Evolutionary conservation across 2,113 vertebrate genomes (phyloP), one percentile per base, ranked within the genome.

Genomic region (Tachysurus vachellii): DNA sequence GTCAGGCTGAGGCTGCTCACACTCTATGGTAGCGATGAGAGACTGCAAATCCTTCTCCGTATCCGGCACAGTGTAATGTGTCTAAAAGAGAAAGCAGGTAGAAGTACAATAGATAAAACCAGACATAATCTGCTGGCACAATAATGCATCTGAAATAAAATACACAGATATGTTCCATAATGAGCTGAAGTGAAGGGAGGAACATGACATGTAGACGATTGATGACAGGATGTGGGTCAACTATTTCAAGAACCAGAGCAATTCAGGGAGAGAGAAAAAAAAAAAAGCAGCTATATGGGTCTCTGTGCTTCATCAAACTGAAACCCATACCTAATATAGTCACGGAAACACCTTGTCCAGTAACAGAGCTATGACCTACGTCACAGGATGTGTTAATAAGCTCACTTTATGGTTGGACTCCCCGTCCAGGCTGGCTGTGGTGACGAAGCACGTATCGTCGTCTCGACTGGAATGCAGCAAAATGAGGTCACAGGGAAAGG

Each of bases 361-460:
- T 26, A 42, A 23, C 4, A 3, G 31, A 64, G 10, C 7, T 47
- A 23, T 28, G 17, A 42, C 17, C 31, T 42, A 36, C 1, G 56
- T 81, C 57, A 57, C 8, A 4, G 13, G 85, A 89, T 5, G 19
- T 54, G 50, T 11, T 59, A 26, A 68, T 50, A 17, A 77, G 61
- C 89, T 88, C 89, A 99, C 98, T 97, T 99, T 99, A 93, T 97
- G 97, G 91, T 99, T 99, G 59, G 98, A 99, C 93, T 99, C 98
- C 81, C 98, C 98, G 90, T 99, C 98, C 3, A 99, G 96, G 94
- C 98, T 99, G 0, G 98, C 98, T 61, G 98, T 99, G 42, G 97
- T 99, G 89, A 99, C 97, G 0, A 97, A 97, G 90, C 98, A 99
- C 79, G 95, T 97, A 84, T 94, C 96, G 0, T 99, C 98, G 1